Evolutionary conservation across 1,140 invertebrate genomes (phyloP), one percentile per base, ranked within the genome.

Genomic region (Dolichoris vasculosae): DNA sequence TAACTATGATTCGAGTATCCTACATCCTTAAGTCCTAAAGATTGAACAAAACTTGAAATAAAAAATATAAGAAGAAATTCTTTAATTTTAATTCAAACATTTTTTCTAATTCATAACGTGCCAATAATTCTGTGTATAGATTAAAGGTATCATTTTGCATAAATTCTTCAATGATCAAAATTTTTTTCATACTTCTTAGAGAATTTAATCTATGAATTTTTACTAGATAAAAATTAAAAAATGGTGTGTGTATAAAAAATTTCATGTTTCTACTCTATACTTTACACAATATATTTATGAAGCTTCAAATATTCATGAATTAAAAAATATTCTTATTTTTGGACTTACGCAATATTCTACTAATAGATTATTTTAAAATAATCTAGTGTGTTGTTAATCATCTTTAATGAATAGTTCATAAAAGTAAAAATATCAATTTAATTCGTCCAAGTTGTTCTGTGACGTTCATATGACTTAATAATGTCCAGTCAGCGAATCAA

Each of bases 401-500:
- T 80, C 46, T 30, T 23, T 63, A n/a, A 78, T 38, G 35, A 73
- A 9, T 85, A 80, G 77, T 73, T 84, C 40, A 20, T 79, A 84
- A 84, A 78, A 30, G 43, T 35, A 2, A 51, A 83, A 67, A 32
- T 64, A 64, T 48, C 64, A 77, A 64, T 83, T 83, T 64, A 83
- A 81, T 71, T 87, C 51, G 76, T 64, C 84, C 88, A 46, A 69
- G 82, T 83, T 84, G 40, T 75, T 51, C 71, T 87, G 69, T 79
- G 77, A 32, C 51, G 26, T n/a, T 43, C 17, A 59, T 17, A 59
- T 35, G 23, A 76, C 23, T 40, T 51, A 1, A 23, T 43, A 82
- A 82, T 75, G 35, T 55, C 32, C 38, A 71, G 43, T 79, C 73
- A 79, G 71, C 64, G 30, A 84, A 82, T 40, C 48, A 82, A 79